Conservation (phyloP, 2,113 vertebrate genomes). For the Tragelaphus scriptus region DNA sequence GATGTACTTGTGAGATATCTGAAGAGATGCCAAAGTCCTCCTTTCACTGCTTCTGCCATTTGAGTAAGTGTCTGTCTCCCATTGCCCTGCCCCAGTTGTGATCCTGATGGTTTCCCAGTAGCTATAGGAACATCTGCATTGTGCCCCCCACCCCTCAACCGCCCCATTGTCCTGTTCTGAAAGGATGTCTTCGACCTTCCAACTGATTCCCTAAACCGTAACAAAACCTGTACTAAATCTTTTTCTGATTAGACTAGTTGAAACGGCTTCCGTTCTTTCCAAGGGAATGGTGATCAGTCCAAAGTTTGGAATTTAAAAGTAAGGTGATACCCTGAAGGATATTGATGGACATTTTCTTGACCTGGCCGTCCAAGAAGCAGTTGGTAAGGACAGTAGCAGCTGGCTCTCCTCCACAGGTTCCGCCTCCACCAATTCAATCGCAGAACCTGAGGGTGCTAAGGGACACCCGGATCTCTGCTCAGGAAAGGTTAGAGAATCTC, state of each 20-base stretch:
- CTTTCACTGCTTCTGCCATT: neutral
- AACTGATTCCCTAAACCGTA: neutral
- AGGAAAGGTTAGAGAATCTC: neutral
- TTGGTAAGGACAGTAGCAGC: neutral
- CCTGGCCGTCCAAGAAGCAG: neutral
- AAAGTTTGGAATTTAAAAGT: neutral
- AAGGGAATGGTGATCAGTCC: neutral
- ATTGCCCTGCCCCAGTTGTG: neutral
- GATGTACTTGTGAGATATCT: neutral
- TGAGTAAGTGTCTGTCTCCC: neutral
- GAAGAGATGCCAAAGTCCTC: neutral
- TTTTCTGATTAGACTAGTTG: neutral
- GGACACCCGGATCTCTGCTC: neutral
- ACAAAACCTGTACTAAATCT: neutral
- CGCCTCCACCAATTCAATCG: accelerated
- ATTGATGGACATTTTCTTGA: neutral
- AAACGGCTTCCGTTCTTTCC: neutral
- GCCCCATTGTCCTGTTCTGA: neutral
- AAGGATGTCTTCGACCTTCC: neutral
- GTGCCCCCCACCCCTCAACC: neutral
- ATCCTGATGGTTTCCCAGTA: neutral
- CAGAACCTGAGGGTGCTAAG: neutral
- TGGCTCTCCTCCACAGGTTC: neutral
- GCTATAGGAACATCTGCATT: neutral
- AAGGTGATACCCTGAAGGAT: neutral